Conservation (phyloP, 2,113 vertebrate genomes). For the Marmota flaviventris region DNA sequence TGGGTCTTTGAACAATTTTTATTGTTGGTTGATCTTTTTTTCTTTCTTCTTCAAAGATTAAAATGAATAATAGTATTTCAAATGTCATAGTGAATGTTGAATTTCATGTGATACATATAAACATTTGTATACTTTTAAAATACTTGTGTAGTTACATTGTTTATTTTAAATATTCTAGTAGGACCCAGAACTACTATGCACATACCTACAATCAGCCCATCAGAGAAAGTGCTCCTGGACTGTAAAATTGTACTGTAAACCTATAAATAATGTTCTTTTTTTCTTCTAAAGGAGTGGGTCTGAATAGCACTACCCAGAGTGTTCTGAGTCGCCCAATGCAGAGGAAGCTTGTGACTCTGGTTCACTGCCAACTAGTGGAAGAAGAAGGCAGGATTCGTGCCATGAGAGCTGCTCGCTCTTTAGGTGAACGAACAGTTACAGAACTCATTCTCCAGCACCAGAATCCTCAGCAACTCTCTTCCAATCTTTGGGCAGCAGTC, state of each 20-base stretch:
- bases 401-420: constrained; percentile 97
- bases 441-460: constrained; percentile 99
- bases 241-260: constrained; percentile 45
- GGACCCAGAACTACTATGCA: not conserved
- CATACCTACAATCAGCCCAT: not conserved
- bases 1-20: constrained; percentile 28
- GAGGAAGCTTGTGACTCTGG: constrained; percentile 97
- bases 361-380: constrained; percentile 98
- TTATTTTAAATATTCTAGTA: constrained; percentile 55
- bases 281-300: constrained; percentile 93
- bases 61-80: constrained; percentile 56
- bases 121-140: constrained; percentile 33
- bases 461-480: constrained; percentile 99
- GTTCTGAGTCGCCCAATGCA: constrained; percentile 99
- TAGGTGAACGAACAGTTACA: constrained; percentile 98
- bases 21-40: not conserved
- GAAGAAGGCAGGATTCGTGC: constrained; percentile 98
- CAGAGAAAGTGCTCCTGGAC: not conserved
- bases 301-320: constrained; percentile 97
- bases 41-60: not conserved
- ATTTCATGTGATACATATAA: not conserved
- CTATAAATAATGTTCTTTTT: constrained; percentile 65
- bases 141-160: constrained; percentile 36
- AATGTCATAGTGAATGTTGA: not conserved
- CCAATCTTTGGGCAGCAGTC: constrained; percentile 98